Evolutionary conservation across 1,140 invertebrate genomes (phyloP).

Genomic region (Zaprionus africanus): DNA sequence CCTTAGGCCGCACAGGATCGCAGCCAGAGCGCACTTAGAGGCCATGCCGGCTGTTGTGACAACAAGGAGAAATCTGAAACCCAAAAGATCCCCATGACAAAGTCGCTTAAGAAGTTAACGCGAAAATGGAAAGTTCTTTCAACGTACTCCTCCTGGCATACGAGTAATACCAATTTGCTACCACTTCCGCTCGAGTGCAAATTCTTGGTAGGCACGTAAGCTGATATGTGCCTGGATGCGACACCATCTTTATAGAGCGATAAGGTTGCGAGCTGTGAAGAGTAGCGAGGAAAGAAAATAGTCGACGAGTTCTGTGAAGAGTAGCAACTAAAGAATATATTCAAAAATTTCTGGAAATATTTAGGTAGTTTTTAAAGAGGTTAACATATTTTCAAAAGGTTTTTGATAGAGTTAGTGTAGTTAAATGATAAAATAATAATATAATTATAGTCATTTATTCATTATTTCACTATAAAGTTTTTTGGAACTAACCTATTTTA

Average conservation of each 20-base stretch:
- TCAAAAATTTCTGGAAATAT: too few relatives aligned
- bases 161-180: conserved; percentile 35
- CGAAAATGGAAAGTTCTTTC: conserved; percentile 29
- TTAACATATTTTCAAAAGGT: too few relatives aligned
- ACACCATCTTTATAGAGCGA: conserved; percentile 6
- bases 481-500: too few relatives aligned
- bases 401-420: too few relatives aligned
- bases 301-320: background rate
- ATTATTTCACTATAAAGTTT: too few relatives aligned
- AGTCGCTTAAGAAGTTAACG: conserved; percentile 55
- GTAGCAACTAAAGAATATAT: background rate
- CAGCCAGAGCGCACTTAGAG: conserved; percentile 32
- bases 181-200: conserved; percentile 16
- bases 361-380: too few relatives aligned
- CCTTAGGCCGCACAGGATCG: conserved; percentile 45
- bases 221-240: conserved; percentile 19
- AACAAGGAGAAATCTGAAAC: conserved; percentile 67
- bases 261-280: background rate
- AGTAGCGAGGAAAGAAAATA: background rate
- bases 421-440: too few relatives aligned
- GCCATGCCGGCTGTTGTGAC: conserved; percentile 60
- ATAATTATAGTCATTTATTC: too few relatives aligned
- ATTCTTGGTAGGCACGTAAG: conserved; percentile 35
- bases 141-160: background rate
- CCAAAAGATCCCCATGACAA: conserved; percentile 34